Evolutionary conservation across 1,140 invertebrate species (phyloP), one percentile per base, ranked within the genome.

Genomic region (Lineus longissimus): DNA sequence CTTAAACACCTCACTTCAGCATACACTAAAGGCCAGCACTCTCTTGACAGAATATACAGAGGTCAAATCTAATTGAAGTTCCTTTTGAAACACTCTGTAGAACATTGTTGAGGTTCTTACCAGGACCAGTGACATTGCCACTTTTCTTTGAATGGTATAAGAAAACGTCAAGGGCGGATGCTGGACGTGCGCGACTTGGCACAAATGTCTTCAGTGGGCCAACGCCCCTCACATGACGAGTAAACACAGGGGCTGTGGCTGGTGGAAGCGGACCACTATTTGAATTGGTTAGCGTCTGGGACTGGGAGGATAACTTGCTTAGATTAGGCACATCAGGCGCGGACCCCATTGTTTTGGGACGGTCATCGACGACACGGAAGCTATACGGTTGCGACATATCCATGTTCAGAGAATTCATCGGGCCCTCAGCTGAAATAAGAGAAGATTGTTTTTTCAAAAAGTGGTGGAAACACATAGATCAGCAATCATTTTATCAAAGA

Each of bases 81-180:
- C n/a, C n/a, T n/a, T n/a, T n/a, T n/a, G n/a, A n/a, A n/a, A n/a
- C n/a, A n/a, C n/a, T n/a, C n/a, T n/a, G n/a, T n/a, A n/a, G n/a
- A n/a, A n/a, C n/a, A n/a, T n/a, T n/a, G n/a, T n/a, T n/a, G n/a
- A n/a, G n/a, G n/a, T n/a, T n/a, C 22, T 25, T 64, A 75, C 73
- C 72, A 67, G 75, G 75, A 55, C 72, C 70, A 22, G 67, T 57
- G 56, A 63, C 60, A 23, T 63, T 71, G 31, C 67, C 68, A 56
- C 68, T 73, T 56, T 69, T 70, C 59, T 75, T 75, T 2, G 75
- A 75, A 57, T 77, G 77, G 55, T 76, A 79, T 2, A 74, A 67
- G 58, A 79, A 77, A 30, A 77, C 62, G 45, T 79, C 77, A 59
- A 72, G 74, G 1, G 77, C 73, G 1, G 70, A 73, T 0, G 61